These are phyloP conservation scores for Corythaixoides concolor DNA, from an alignment of 2,113 vertebrate species.

Conservation along the genomic window DNA sequence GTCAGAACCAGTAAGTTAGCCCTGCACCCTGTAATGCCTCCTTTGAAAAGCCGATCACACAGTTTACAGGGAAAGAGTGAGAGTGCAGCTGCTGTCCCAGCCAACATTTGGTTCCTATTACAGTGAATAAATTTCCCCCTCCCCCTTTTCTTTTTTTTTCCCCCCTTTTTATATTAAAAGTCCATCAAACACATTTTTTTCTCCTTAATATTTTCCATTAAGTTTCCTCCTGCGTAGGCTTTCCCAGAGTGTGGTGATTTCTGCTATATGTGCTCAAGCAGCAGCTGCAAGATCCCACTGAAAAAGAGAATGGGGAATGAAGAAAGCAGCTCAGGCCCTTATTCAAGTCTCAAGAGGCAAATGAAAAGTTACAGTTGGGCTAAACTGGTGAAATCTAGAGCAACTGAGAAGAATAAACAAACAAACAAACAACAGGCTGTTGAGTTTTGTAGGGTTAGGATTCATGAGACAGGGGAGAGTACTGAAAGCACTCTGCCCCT, in stretches of 20 bases:
- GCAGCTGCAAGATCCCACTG: background rate
- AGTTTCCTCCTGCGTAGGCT: slow-evolving; percentile 34
- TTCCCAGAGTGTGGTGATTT: slow-evolving; percentile 37
- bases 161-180: slow-evolving; percentile 75
- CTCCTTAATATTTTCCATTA: slow-evolving; percentile 74
- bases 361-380: background rate
- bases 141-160: background rate
- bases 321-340: background rate
- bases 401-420: slow-evolving; percentile 32
- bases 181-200: slow-evolving; percentile 78
- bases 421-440: background rate
- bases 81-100: slow-evolving; percentile 51
- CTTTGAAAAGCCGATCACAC: slow-evolving; percentile 61
- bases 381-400: slow-evolving; percentile 23
- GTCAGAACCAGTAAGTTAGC: background rate
- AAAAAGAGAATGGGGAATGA: background rate
- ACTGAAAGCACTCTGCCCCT: background rate
- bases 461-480: background rate
- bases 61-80: slow-evolving; percentile 74
- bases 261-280: slow-evolving; percentile 34
- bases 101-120: slow-evolving; percentile 90
- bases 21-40: slow-evolving; percentile 12
- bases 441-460: background rate
- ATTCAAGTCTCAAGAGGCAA: background rate
- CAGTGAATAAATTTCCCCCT: slow-evolving; percentile 70